Evolutionary conservation across 2,797 vertebrate species (phyloP).

Genomic region (Psittacula echo): DNA sequence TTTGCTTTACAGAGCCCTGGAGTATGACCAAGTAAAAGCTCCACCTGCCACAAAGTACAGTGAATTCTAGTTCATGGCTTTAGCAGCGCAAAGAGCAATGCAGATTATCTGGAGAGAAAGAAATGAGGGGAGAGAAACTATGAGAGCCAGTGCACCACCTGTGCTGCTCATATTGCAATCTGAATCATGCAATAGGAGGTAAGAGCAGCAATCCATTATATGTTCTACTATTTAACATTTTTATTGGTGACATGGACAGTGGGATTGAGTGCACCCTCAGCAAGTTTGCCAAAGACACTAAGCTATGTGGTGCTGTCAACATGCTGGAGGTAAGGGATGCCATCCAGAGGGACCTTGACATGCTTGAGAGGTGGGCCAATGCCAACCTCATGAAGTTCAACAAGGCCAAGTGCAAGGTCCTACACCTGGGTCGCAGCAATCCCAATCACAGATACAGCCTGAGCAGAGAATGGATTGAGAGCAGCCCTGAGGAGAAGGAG

Average conservation of each 20-base stretch:
- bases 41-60: slow-evolving; percentile 52
- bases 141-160: not conserved
- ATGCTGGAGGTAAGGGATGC: not conserved
- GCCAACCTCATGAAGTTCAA: not conserved
- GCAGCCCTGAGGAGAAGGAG: not conserved
- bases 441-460: not conserved
- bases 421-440: not conserved
- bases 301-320: not conserved
- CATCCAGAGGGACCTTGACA: not conserved
- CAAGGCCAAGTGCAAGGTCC: not conserved
- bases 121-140: not conserved
- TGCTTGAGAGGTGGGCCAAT: not conserved
- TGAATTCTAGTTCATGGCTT: not conserved
- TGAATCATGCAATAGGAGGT: not conserved
- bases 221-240: not conserved
- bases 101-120: not conserved
- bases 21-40: slow-evolving; percentile 64
- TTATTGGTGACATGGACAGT: not conserved
- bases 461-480: not conserved
- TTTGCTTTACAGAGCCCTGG: slow-evolving; percentile 37
- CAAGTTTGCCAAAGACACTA: not conserved
- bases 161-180: not conserved
- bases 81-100: not conserved
- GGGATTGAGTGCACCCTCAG: not conserved
- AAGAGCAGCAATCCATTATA: not conserved